Evolutionary conservation across 2,113 vertebrate genomes (phyloP).

Genomic region (Pteropus alecto): DNA sequence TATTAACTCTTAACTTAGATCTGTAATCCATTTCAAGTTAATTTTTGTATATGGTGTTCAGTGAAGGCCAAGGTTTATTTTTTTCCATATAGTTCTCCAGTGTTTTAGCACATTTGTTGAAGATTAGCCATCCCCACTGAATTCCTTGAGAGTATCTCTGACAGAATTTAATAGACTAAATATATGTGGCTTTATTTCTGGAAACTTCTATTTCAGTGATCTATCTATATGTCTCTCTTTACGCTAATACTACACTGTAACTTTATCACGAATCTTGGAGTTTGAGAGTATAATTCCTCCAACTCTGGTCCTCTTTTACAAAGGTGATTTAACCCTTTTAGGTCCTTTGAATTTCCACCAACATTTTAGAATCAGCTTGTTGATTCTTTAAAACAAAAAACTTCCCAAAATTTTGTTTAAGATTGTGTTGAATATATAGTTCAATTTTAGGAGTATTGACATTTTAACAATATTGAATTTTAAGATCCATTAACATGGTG

Average conservation of each 20-base stretch:
- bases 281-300: not conserved
- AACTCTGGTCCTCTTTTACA: not conserved
- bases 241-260: not conserved
- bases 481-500: not conserved
- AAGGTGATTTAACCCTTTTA: not conserved
- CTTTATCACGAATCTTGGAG: not conserved
- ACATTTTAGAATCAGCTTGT: not conserved
- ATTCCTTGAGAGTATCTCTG: not conserved
- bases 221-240: not conserved
- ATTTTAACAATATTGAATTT: not conserved
- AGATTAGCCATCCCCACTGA: not conserved
- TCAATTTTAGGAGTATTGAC: not conserved
- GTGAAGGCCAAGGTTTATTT: not conserved
- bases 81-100: not conserved
- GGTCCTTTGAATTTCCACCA: not conserved
- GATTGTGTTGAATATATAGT: not conserved
- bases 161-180: not conserved
- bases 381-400: not conserved
- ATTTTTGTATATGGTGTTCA: not conserved
- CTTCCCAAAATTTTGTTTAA: not conserved
- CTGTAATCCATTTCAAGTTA: not conserved
- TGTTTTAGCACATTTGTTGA: not conserved
- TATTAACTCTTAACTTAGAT: not conserved
- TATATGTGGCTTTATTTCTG: not conserved
- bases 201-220: not conserved